These are phyloP conservation scores for Argyresthia goedartella DNA, from an alignment of 2,888 invertebrate genomes.

Conservation along the genomic window DNA sequence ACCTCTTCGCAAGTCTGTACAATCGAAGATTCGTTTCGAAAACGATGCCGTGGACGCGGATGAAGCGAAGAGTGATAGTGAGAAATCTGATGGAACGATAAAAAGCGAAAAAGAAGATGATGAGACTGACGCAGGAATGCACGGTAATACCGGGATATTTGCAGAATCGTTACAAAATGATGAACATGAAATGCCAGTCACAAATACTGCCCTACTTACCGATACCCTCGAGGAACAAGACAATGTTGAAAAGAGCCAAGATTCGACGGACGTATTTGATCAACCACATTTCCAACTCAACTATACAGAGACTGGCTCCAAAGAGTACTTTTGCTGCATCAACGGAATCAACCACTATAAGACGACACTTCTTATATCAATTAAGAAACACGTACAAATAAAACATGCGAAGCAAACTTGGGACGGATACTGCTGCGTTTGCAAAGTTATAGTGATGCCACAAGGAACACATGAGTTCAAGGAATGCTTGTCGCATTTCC, in stretches of 20 bases:
- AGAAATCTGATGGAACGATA: too few species aligned
- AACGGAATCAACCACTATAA: constrained; percentile 49
- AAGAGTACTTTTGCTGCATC: constrained; percentile 54
- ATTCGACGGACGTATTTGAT: constrained; percentile 15
- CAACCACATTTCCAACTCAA: constrained; percentile 48
- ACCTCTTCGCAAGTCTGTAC: constrained; percentile 16
- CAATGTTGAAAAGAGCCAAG: not conserved
- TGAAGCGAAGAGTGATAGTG: too few species aligned
- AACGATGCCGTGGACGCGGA: constrained; percentile 4
- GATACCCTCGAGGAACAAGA: not conserved
- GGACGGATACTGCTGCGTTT: constrained; percentile 68
- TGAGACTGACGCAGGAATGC: not conserved
- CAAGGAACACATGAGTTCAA: constrained; percentile 42
- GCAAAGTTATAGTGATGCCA: constrained; percentile 53
- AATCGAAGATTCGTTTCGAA: constrained; percentile 49
- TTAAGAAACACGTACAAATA: constrained; percentile 52
- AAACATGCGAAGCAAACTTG: constrained; percentile 54
- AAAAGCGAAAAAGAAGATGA: constrained; percentile 12
- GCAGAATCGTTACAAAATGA: constrained; percentile 1
- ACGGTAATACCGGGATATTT: not conserved
- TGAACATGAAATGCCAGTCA: not conserved
- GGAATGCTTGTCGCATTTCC: constrained; percentile 51
- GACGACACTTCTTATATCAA: constrained; percentile 47
- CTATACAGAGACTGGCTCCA: constrained; percentile 31
- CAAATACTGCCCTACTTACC: not conserved